Evolutionary conservation across 1,140 invertebrate genomes (phyloP), one percentile per base, ranked within the genome.

Genomic region (Leptinotarsa lineolata): DNA sequence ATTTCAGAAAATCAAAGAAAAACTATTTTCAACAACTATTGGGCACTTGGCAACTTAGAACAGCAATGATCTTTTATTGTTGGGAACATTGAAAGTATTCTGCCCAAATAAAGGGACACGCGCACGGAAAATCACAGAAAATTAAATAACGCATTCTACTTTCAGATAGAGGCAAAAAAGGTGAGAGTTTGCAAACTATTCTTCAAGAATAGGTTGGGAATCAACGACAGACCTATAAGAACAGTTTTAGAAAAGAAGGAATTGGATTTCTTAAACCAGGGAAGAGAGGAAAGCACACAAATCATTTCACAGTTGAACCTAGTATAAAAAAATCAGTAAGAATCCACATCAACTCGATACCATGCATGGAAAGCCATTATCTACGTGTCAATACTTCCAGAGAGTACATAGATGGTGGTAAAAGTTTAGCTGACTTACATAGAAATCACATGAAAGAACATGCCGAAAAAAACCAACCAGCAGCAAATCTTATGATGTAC

Each of bases 331-430:
- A 81, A 71, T 65, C 72, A 12, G 77, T 84, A 11, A 78, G 72
- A 75, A 78, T 76, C 39, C 82, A 83, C 48, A 84, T 84, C 39
- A 74, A 82, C 59, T 80, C 81, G 13, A 83, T 84, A 59, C 79
- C 81, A 60, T 77, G 72, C 67, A 77, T 83, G n/a, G 81, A 82
- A 70, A 80, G 78, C 68, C 82, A 83, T 72, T 83, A 85, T 77
- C 48, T 80, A 5, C 72, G 82, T 30, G 78, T 77, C 22, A 74
- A 81, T 13, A 80, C 80, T 22, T 77, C 68, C 48, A 78, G 79
- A 21, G 72, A 76, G 24, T 85, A 76, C 72, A 83, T 84, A 72
- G 81, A 83, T 48, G 82, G 81, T 21, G 76, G 77, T 16, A 82
- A 81, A 72, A 80, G 78, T 20, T 21, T 84, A 44, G 78, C 80